Percentiles rank a stretch among this genome's conserved stretches.
phyloP scores from a whole-genome alignment of 2,113 vertebrate species.

The Cyanoderma ruficeps region DNA sequence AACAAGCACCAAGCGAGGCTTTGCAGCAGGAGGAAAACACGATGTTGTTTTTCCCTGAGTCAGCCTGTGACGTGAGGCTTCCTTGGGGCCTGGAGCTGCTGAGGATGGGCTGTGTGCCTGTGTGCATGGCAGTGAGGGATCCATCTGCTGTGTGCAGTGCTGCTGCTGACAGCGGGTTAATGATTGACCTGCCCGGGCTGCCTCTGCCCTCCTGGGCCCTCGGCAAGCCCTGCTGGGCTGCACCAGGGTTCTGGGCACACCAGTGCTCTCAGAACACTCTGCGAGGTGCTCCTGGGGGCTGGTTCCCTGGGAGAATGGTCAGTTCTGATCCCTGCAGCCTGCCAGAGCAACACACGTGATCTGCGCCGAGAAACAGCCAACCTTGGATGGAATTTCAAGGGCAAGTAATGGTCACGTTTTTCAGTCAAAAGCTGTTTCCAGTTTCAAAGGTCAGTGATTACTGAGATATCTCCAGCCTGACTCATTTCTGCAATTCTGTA shows the following conservation, averaged over 20 bases:
- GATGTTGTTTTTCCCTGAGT: neutral
- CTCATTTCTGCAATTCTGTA: neutral
- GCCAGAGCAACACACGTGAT: neutral
- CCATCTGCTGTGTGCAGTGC: neutral
- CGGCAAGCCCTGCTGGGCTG: neutral
- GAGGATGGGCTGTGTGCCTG: neutral
- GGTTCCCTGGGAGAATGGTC: neutral
- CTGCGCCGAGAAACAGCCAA: neutral
- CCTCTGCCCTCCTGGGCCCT: neutral
- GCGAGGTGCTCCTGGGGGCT: accelerated
- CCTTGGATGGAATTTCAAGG: neutral
- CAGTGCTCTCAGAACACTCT: neutral
- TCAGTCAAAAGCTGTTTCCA: neutral
- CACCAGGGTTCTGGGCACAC: neutral
- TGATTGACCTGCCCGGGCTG: neutral
- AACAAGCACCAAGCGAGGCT: neutral
- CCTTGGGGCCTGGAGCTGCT: neutral
- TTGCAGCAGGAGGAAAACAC: neutral
- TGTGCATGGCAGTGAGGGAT: neutral
- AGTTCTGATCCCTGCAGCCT: neutral
- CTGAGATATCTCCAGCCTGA: neutral
- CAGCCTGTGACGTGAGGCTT: neutral
- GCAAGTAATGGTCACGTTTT: neutral
- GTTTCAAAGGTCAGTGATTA: neutral
- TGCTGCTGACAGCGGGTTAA: neutral